Percentiles rank a stretch among this genome's conserved stretches.
phyloP scores from a whole-genome alignment of 2,888 invertebrate species.

The Acanthosepion lycidas region DNA sequence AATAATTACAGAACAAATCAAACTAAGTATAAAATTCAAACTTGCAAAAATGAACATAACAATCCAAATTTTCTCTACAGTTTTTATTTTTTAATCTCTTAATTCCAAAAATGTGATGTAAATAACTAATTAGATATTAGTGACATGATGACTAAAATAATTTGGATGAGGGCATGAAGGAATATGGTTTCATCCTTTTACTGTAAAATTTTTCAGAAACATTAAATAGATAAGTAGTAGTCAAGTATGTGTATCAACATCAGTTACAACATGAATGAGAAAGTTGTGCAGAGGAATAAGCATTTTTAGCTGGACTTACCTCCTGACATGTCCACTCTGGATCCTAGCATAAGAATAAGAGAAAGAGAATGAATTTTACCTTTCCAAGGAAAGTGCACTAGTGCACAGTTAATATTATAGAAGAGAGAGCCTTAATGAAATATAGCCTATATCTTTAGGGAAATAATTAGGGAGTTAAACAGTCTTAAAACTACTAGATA shows the following conservation, averaged over 20 bases:
- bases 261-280: conserved; percentile 42
- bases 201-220: neutral
- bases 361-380: conserved; percentile 39
- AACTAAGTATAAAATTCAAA: too few species aligned
- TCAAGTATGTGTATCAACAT: neutral
- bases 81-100: too few species aligned
- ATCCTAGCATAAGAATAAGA: conserved; percentile 44
- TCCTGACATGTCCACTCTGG: conserved; percentile 45
- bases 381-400: neutral
- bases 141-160: too few species aligned
- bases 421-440: neutral
- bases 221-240: neutral
- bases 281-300: conserved; percentile 42
- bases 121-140: too few species aligned
- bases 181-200: too few species aligned
- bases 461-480: neutral
- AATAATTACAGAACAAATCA: too few species aligned
- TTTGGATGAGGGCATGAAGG: too few species aligned
- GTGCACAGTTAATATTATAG: conserved; percentile 15
- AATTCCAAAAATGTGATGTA: too few species aligned
- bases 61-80: too few species aligned
- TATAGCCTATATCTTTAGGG: neutral
- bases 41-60: too few species aligned
- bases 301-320: conserved; percentile 23
- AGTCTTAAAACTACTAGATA: too few species aligned